Evolutionary conservation across 2,113 vertebrate genomes (phyloP).

Genomic region (Neoarius graeffei): DNA sequence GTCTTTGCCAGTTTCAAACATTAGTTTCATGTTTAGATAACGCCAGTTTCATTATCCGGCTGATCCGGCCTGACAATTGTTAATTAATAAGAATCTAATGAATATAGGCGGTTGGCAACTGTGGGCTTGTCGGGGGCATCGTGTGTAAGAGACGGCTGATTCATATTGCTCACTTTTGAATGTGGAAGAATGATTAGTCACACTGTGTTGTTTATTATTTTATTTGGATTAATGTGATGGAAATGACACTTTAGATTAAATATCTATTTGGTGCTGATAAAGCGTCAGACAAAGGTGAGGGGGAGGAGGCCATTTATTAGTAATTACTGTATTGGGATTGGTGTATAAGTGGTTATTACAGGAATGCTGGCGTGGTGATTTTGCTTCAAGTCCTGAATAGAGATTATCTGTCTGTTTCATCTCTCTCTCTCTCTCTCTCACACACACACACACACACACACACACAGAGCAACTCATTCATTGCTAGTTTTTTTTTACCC

Average conservation of each 20-base stretch:
- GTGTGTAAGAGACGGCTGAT: neutral
- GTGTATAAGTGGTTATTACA: neutral
- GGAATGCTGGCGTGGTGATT: neutral
- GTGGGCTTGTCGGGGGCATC: neutral
- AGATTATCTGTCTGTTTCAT: neutral
- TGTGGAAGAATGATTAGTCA: neutral
- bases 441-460: conserved; percentile 2
- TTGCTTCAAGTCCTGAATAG: conserved; percentile 6
- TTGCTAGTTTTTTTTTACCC: neutral
- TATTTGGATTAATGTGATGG: neutral
- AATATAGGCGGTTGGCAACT: neutral
- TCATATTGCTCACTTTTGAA: conserved; percentile 3
- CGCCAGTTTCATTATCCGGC: neutral
- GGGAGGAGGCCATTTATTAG: neutral
- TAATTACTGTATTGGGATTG: neutral
- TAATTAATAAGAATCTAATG: conserved; percentile 5
- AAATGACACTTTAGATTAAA: neutral
- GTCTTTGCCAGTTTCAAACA: neutral
- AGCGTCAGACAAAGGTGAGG: neutral
- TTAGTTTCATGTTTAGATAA: no score
- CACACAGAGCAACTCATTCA: neutral
- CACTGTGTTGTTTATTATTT: neutral
- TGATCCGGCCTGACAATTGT: neutral
- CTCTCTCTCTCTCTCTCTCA: neutral
- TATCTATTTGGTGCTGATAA: neutral